Base-by-base conservation (phyloP, 2,797 vertebrate genomes). In the Melanotaenia nigrans region DNA sequence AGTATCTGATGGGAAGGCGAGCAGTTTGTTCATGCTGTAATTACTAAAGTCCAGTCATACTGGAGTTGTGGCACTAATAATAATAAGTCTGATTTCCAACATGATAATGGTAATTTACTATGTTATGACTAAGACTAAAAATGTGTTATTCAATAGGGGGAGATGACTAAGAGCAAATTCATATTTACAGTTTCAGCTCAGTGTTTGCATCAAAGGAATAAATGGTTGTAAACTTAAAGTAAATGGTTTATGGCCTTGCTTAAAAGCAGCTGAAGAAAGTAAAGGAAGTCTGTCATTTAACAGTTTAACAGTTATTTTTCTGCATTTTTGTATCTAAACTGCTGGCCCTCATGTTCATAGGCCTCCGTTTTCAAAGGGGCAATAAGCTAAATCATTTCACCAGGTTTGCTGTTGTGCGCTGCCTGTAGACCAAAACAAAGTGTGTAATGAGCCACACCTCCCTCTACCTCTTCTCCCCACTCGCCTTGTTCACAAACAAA, bases 61-160 rank as follows among this genome's bases (percentile, higher is more conserved):
- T 65, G 70, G 53, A 78, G 55, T 69, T 45, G 3, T 10, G 54
- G 75, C 74, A 58, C 74, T 82, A 83, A 91, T 90, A 78, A 91
- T 60, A 73, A 47, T 18, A 42, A 18, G 83, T 87, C 77, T 85
- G 82, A 83, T 89, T 75, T 84, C 77, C 72, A 79, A 84, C 84
- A 61, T 61, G 60, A 87, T 90, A 80, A 84, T 81, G 79, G 84
- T 88, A 73, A 90, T 89, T 90, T 86, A 77, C 74, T 38, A 60
- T 75, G 86, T 90, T 84, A 82, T 90, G 87, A 77, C 84, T 87
- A 55, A 82, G 75, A 65, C 75, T 36, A 40, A 75, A 85, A 79
- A 73, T 71, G 71, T 69, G 54, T 66, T 68, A 85, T 82, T 89
- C 73, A 78, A 77, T 74, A 73, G 77, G 33, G 35, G 30, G 1